Conservation (phyloP, 2,888 invertebrate genomes). For the Acleris holmiana region DNA sequence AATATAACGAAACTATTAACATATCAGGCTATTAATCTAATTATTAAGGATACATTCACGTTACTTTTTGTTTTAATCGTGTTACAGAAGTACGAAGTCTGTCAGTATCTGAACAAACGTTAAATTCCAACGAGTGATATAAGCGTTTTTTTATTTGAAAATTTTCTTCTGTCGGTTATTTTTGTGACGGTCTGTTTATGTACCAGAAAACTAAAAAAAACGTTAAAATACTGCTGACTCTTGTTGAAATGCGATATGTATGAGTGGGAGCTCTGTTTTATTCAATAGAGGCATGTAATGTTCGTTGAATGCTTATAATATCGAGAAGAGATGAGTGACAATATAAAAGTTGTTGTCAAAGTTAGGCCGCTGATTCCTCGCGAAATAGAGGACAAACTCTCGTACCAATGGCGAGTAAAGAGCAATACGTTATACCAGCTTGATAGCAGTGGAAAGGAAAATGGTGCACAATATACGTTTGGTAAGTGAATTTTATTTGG, state of each 20-base stretch:
- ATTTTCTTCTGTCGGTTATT: slow-evolving; percentile 45
- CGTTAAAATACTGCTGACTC: slow-evolving; percentile 22
- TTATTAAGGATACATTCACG: too few relatives aligned
- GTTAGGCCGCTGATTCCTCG: slow-evolving; percentile 87
- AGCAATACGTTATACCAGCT: slow-evolving; percentile 84
- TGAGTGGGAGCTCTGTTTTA: slow-evolving; percentile 6
- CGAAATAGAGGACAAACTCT: slow-evolving; percentile 84
- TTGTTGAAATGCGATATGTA: slow-evolving; percentile 14
- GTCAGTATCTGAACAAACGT: slow-evolving; percentile 4
- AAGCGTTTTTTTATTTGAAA: slow-evolving; percentile 31
- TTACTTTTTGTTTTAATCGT: too few relatives aligned
- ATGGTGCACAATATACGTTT: slow-evolving; percentile 63
- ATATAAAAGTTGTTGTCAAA: slow-evolving; percentile 91
- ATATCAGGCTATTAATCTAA: too few relatives aligned
- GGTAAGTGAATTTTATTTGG: slow-evolving; percentile 59
- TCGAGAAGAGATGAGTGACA: slow-evolving; percentile 82
- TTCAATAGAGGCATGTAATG: slow-evolving; percentile 5
- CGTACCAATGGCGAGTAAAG: slow-evolving; percentile 85
- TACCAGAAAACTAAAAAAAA: slow-evolving; percentile 17
- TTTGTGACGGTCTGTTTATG: slow-evolving; percentile 40
- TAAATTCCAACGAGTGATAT: slow-evolving; percentile 11
- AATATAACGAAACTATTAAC: too few relatives aligned
- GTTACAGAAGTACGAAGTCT: neutral
- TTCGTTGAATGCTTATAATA: slow-evolving; percentile 40
- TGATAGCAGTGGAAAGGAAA: slow-evolving; percentile 78